Conservation (phyloP, 2,797 vertebrate genomes). For the Neomorphus geoffroyi region DNA sequence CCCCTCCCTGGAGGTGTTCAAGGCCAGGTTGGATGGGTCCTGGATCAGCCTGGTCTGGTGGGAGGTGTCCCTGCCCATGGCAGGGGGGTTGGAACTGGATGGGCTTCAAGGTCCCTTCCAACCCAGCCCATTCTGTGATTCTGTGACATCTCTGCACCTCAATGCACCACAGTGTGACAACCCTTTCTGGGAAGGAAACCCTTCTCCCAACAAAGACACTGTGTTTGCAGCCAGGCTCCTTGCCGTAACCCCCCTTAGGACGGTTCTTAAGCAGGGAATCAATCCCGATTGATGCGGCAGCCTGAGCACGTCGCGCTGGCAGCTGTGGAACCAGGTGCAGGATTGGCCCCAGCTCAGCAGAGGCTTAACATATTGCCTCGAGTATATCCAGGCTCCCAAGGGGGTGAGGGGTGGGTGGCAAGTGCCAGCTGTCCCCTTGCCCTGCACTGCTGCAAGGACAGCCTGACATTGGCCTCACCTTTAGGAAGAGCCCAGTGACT, state of each 20-base stretch:
- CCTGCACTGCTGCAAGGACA: background rate
- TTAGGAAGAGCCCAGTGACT: background rate
- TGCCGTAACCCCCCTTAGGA: rapidly evolving
- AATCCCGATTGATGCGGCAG: rapidly evolving
- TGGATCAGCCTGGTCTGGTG: no score
- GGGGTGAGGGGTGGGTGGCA: background rate
- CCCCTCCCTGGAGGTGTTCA: no score
- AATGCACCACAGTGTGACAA: rapidly evolving
- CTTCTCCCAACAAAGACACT: rapidly evolving
- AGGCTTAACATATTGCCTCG: background rate
- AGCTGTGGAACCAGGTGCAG: background rate
- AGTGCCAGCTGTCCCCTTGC: background rate
- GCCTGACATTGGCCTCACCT: background rate
- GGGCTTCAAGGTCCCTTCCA: no score
- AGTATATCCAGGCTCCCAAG: background rate
- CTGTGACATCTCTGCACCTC: background rate
- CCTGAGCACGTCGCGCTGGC: background rate
- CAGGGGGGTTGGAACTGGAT: no score
- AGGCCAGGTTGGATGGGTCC: no score
- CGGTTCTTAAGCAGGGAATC: rapidly evolving
- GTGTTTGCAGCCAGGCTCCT: background rate
- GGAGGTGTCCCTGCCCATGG: no score
- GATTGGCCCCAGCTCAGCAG: background rate
- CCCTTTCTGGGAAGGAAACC: background rate
- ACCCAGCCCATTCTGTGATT: no score